Percentiles rank a stretch among this genome's conserved stretches.
These are phyloP conservation scores for Peucedramus taeniatus DNA, from an alignment of 2,113 vertebrate species.

Conservation along the genomic window DNA sequence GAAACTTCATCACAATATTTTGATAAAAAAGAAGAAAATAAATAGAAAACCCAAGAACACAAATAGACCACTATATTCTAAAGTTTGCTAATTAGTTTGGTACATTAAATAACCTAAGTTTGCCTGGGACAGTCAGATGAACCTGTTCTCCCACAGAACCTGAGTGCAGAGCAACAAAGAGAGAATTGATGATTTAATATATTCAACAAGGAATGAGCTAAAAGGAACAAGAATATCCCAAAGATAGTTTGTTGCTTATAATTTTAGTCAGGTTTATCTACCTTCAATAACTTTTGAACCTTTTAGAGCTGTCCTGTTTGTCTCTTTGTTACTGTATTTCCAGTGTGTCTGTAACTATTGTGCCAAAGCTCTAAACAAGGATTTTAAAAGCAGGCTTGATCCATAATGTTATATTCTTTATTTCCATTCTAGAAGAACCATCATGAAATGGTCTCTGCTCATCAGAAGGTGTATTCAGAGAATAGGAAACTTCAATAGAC, in stretches of 20 bases:
- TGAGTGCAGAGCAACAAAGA: background rate
- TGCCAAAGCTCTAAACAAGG: background rate
- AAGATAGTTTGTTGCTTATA: background rate
- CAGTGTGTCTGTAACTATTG: background rate
- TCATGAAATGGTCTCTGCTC: background rate
- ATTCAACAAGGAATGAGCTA: background rate
- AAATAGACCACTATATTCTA: background rate
- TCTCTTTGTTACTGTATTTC: background rate
- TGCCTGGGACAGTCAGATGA: background rate
- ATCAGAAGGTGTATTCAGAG: background rate
- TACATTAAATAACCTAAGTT: background rate
- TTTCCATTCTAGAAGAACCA: background rate
- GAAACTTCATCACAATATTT: background rate
- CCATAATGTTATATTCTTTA: background rate
- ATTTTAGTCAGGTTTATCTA: background rate
- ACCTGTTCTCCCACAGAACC: background rate
- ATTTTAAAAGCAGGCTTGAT: background rate
- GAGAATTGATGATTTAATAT: background rate
- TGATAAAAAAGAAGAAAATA: background rate
- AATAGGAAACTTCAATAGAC: background rate
- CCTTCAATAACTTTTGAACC: background rate
- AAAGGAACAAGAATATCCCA: background rate
- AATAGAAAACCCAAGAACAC: background rate
- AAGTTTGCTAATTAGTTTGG: background rate
- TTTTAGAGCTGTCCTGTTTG: background rate